Evolutionary conservation across 2,113 vertebrate species (phyloP).

Genomic region (Hypocryptadius cinnamomeus): DNA sequence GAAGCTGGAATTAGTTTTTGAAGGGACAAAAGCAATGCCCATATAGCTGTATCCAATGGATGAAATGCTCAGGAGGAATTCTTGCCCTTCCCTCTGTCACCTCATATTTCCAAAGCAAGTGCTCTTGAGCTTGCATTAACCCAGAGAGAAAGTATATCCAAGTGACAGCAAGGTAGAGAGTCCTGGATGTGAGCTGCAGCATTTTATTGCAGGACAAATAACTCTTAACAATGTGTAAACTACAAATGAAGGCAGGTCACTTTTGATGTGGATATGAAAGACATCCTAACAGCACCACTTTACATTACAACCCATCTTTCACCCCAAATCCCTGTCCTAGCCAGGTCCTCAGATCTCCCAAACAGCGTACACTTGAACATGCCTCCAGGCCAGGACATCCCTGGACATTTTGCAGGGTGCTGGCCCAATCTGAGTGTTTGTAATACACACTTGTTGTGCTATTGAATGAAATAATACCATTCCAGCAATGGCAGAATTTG

Average conservation of each 20-base stretch:
- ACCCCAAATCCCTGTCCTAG: background rate
- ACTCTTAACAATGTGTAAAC: background rate
- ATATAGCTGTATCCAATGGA: background rate
- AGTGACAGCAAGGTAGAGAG: background rate
- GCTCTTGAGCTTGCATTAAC: background rate
- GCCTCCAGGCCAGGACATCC: background rate
- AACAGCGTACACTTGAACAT: rapidly evolving
- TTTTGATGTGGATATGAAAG: background rate
- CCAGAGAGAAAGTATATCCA: background rate
- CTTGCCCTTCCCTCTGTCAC: background rate
- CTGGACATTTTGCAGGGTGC: background rate
- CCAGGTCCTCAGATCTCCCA: background rate
- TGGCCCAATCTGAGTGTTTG: background rate
- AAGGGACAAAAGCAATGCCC: background rate
- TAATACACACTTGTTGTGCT: background rate
- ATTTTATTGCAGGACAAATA: background rate
- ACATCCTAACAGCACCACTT: background rate
- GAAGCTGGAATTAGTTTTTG: background rate
- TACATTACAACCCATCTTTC: background rate
- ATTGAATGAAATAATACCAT: background rate
- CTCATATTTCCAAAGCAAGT: background rate
- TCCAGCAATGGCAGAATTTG: background rate
- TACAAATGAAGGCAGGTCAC: background rate
- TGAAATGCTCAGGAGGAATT: background rate
- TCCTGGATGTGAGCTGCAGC: background rate